These are phyloP conservation scores for Galerucella nymphaeae DNA, from an alignment of 2,888 invertebrate species.

Conservation along the genomic window DNA sequence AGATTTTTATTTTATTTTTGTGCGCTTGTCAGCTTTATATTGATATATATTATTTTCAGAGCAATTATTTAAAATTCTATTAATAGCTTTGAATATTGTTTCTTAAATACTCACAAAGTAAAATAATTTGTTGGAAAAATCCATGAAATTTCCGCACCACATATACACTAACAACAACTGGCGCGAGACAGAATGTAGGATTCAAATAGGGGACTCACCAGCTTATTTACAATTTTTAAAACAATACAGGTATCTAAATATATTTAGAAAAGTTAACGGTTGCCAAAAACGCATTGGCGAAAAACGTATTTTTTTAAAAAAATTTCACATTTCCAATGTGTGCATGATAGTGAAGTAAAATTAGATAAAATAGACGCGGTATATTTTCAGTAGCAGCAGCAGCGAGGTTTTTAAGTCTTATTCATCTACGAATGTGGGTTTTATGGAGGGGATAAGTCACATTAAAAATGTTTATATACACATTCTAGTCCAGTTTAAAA, in stretches of 20 bases:
- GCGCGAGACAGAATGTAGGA: constrained; percentile 5
- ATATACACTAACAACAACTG: constrained; percentile 9
- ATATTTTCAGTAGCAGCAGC: background rate
- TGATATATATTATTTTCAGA: background rate
- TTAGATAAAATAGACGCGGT: constrained; percentile 1
- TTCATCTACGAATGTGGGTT: constrained; percentile 6
- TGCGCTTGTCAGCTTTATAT: background rate
- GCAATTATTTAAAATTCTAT: background rate
- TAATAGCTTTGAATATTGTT: background rate
- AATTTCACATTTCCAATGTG: constrained; percentile 8
- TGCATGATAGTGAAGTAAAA: background rate
- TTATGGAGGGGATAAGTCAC: constrained; percentile 6
- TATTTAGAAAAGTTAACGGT: constrained; percentile 10
- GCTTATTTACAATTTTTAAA: constrained; percentile 15
- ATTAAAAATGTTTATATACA: constrained; percentile 7
- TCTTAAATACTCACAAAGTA: background rate
- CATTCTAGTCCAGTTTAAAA: background rate
- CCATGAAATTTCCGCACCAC: background rate
- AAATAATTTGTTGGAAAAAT: background rate
- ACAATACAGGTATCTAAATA: constrained; percentile 20
- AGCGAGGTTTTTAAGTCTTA: background rate
- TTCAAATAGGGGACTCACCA: constrained; percentile 12
- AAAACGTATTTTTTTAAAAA: background rate
- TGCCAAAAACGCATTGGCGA: constrained; percentile 16
- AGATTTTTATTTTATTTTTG: too few relatives aligned